Evolutionary conservation across 2,888 invertebrate species (phyloP), one percentile per base, ranked within the genome.

Genomic region (Agelastica alni): DNA sequence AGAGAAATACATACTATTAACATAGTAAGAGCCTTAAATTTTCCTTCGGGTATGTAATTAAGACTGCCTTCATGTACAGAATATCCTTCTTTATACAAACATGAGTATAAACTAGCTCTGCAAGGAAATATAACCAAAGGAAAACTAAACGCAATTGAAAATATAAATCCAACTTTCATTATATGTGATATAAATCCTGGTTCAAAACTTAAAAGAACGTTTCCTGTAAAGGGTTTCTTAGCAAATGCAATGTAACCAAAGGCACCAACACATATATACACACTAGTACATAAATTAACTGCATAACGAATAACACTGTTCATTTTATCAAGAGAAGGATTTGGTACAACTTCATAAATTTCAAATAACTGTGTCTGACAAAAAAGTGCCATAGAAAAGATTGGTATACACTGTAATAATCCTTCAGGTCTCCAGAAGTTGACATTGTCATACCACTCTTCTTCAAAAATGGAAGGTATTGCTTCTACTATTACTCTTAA

Each of bases 61-160:
- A 79, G 79, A 14, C 55, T 58, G 43, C 84, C 79, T 68, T 86
- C 86, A 74, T 90, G 88, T 32, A 74, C 44, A 26, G 83, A 80
- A 6, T 88, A 85, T 0, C 84, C 86, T 83, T 88, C 86, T 70
- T 86, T 85, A 71, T 91, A 96, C 4, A 96, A 78, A 53, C 98
- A 83, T 0, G 96, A 97, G 79, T 95, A 91, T 16, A 98, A 80
- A 72, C 96, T 95, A 7, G 93, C 93, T 54, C 98, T 81, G 72
- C 96, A 96, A 0, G 98, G 98, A 77, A 97, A 97, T 74, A 98
- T 92, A 65, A 96, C 93, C 60, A 99, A 82, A 1, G 98, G 98
- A 78, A 98, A 97, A 71, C 96, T 96, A 74, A 96, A 92, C 10
- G 96, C 96, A 20, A 98, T 85, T 0, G 96, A 96, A 67, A 96